Evolutionary conservation across 2,113 vertebrate species (phyloP), one percentile per base, ranked within the genome.

Genomic region (Alethe castanea): DNA sequence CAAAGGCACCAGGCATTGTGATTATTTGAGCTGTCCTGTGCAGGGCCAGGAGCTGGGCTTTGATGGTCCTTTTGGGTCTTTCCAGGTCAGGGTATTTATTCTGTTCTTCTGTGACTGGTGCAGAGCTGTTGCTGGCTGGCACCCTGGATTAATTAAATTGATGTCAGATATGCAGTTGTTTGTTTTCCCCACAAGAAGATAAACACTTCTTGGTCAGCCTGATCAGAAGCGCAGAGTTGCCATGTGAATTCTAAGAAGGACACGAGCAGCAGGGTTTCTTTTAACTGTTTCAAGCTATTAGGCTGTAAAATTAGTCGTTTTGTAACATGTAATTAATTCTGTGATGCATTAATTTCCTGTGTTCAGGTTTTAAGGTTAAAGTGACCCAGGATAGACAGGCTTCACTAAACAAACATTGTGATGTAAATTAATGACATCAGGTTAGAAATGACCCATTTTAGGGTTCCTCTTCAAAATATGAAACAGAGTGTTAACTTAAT

Each of bases 331-430:
- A 80, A 59, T 94, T 92, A 81, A 70, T 74, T 29, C 6, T 15
- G 31, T 0, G 1, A 25, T 38, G 38, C n/a, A 14, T 44, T 86
- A 65, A 53, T 87, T 85, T 73, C 28, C 33, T 0, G 0, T 25
- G 11, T 50, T 81, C 53, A 25, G 11, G 14, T 47, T 84, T 82
- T 65, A 59, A 81, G 61, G 59, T 66, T 81, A 19, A 78, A 84
- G 26, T 62, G 67, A 61, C 60, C 42, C 6, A 1, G 64, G 20
- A 25, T 11, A 59, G 40, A 44, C 0, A 5, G 19, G 57, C 60
- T 77, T 86, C 76, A 50, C 45, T 60, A 65, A 82, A 56, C 29
- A 71, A 62, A 87, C 31, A 8, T 23, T 38, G 15, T 7, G n/a
- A 31, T 35, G 26, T 76, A 56, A 81, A 67, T 79, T 22, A 76